Conservation (phyloP, 35 echinoderm and acorn worm species). For the Lytechinus variegatus region DNA sequence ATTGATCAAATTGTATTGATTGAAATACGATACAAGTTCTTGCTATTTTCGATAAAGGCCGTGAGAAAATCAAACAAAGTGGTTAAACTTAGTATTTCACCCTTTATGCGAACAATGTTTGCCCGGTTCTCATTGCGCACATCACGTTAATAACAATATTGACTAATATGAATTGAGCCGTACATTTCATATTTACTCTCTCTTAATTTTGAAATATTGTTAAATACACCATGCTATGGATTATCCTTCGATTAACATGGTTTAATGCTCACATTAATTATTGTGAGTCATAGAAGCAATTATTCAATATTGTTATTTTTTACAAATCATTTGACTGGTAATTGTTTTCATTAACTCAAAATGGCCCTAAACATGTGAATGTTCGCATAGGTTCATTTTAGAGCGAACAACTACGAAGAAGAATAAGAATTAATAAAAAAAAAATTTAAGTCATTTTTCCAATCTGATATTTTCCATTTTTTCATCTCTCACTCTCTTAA, state of each 20-base stretch:
- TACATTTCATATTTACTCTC: conserved; percentile 5
- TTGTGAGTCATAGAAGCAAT: neutral
- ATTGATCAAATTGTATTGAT: neutral
- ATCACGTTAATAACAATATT: neutral
- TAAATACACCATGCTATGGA: neutral
- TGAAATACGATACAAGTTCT: neutral
- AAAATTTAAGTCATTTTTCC: neutral
- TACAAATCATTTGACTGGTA: neutral
- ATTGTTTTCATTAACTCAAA: neutral
- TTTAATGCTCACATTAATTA: neutral
- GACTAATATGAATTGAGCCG: neutral
- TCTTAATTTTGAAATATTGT: neutral
- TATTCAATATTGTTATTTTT: neutral
- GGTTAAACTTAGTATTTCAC: neutral
- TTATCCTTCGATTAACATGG: neutral
- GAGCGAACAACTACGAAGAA: neutral
- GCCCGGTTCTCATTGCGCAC: neutral
- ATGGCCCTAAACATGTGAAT: neutral
- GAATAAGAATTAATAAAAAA: no score
- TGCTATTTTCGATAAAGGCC: neutral
- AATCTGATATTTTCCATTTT: neutral
- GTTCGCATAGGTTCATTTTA: neutral
- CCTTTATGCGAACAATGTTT: neutral
- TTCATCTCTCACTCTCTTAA: neutral
- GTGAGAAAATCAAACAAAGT: neutral